Conservation (phyloP, 1,140 invertebrate species). For the Venturia canescens region DNA sequence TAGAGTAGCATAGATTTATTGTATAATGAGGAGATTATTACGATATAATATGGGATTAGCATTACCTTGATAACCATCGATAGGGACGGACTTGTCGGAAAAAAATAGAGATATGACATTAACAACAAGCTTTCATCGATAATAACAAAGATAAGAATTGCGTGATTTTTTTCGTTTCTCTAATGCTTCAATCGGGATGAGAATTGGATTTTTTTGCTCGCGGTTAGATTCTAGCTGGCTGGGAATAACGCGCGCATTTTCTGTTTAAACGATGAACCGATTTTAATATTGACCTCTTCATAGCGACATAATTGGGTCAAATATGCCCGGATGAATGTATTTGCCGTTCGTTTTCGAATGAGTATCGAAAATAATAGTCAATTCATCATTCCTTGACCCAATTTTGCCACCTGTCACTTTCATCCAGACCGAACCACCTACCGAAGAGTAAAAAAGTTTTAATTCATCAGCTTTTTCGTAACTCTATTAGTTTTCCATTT, state of each 20-base stretch:
- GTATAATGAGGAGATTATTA: slow-evolving; percentile 70
- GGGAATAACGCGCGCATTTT: background rate
- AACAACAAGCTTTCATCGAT: slow-evolving; percentile 76
- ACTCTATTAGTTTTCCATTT: no score
- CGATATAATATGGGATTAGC: slow-evolving; percentile 77
- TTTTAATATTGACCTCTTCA: background rate
- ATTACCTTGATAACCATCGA: slow-evolving; percentile 77
- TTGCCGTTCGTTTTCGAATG: no score
- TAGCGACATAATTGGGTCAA: background rate
- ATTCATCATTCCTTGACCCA: no score
- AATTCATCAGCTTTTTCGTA: background rate
- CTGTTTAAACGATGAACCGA: background rate
- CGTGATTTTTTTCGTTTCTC: slow-evolving; percentile 55
- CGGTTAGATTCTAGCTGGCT: background rate
- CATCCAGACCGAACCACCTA: no score
- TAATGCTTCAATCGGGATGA: slow-evolving; percentile 47
- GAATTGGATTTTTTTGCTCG: slow-evolving; percentile 36
- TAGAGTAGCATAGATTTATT: slow-evolving; percentile 55
- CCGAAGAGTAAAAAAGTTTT: background rate
- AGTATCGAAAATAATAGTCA: no score
- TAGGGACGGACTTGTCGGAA: slow-evolving; percentile 77
- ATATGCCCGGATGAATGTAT: background rate
- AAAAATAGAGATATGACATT: slow-evolving; percentile 78
- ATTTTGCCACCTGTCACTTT: background rate
- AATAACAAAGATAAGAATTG: slow-evolving; percentile 73